These are phyloP conservation scores for Drosophila albomicans DNA, from an alignment of 1,140 invertebrate genomes.

Conservation along the genomic window DNA sequence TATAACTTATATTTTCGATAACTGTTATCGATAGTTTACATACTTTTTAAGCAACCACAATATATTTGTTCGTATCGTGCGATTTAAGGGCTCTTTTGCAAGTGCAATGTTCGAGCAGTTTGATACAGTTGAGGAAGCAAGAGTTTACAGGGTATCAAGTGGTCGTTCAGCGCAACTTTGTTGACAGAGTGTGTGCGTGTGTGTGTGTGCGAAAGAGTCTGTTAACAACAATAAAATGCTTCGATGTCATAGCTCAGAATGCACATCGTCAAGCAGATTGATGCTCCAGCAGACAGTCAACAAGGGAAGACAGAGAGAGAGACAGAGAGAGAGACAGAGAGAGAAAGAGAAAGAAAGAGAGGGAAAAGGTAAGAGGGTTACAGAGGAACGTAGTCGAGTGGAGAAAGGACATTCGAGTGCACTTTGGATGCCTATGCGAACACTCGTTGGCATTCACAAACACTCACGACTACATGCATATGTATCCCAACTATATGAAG, in stretches of 20 bases:
- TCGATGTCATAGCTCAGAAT: conserved; percentile 72
- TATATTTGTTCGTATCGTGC: too few species aligned
- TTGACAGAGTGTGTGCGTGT: background rate
- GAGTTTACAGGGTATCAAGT: background rate
- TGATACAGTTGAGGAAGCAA: background rate
- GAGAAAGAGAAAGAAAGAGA: background rate
- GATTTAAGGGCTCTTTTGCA: background rate
- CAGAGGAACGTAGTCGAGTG: conserved; percentile 19
- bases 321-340: background rate
- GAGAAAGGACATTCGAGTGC: conserved; percentile 51
- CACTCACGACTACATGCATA: conserved; percentile 28
- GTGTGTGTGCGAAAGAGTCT: conserved; percentile 44
- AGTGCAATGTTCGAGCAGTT: background rate
- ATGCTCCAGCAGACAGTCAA: conserved; percentile 43
- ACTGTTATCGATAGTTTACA: too few species aligned
- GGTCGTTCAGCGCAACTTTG: conserved; percentile 3
- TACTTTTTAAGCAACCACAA: too few species aligned
- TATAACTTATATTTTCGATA: too few species aligned
- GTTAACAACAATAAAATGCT: conserved; percentile 79
- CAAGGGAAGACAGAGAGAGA: background rate
- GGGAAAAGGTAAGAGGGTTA: background rate
- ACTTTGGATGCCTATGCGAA: conserved; percentile 54
- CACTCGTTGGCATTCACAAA: conserved; percentile 39
- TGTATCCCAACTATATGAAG: conserved; percentile 45
- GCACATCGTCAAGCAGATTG: conserved; percentile 72